phyloP scores from a whole-genome alignment of 2,797 vertebrate genomes.

The Mormyrops boulengeri region DNA sequence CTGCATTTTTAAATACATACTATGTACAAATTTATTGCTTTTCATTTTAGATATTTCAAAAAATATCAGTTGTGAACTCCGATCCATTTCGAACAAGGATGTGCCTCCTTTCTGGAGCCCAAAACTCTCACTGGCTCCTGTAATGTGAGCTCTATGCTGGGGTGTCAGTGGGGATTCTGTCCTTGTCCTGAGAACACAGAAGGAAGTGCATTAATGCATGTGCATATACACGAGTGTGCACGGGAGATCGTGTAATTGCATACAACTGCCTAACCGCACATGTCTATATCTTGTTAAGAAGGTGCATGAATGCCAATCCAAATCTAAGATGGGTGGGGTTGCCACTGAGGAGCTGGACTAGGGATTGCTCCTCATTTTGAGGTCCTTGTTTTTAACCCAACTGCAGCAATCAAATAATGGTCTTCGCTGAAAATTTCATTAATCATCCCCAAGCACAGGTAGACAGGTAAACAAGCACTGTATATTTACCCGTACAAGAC shows the following conservation, averaged over 20 bases:
- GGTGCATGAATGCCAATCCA: background rate
- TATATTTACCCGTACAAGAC: background rate
- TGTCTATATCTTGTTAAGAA: background rate
- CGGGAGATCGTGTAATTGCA: background rate
- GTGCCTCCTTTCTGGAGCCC: slow-evolving; percentile 39
- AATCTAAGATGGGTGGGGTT: background rate
- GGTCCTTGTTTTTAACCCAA: background rate
- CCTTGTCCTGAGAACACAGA: slow-evolving; percentile 72
- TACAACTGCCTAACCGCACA: background rate
- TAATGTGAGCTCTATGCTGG: slow-evolving; percentile 54
- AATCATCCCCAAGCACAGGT: background rate
- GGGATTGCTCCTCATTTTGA: too few species aligned
- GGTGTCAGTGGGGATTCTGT: slow-evolving; percentile 54
- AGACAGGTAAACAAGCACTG: background rate
- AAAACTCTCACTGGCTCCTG: slow-evolving; percentile 37
- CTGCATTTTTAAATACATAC: slow-evolving; percentile 5
- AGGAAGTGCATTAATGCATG: slow-evolving; percentile 46
- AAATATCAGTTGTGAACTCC: slow-evolving; percentile 21
- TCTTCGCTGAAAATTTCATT: background rate
- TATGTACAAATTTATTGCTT: background rate
- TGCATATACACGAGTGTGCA: background rate
- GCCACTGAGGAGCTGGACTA: background rate
- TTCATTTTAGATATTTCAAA: background rate
- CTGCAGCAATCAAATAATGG: background rate
- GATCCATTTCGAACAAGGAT: slow-evolving; percentile 40